Evolutionary conservation across 2,888 invertebrate species (phyloP), one percentile per base, ranked within the genome.

Genomic region (Scaptomyza caliginosa): DNA sequence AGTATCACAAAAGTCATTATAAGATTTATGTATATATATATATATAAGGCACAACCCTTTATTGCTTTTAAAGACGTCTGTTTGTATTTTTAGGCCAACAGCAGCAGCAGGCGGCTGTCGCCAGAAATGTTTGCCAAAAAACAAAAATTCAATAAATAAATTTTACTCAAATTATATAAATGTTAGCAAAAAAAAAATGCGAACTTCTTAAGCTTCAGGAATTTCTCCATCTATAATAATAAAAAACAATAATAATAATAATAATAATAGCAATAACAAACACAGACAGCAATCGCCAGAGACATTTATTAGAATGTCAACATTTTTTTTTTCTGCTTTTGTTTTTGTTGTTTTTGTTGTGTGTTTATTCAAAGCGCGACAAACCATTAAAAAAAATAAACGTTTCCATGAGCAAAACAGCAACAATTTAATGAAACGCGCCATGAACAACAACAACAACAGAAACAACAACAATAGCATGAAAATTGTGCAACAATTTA

Each of bases 301-400:
- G 62, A 19, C 65, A 84, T 84, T 86, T 84, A 75, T 84, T 80
- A 80, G 83, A 80, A 77, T 83, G 83, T 83, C 80, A 86, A 83
- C 77, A 67, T 48, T 10, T 26, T 70, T 42, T 63, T 70, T 48
- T 58, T 52, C 51, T 48, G 52, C 42, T 59, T 67, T 43, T 57
- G 24, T 19, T 36, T 54, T 23, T 52, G 28, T 30, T 51, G 43
- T 58, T 21, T 49, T 78, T 58, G 77, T 67, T 86, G 86, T 86
- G 80, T 86, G 80, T 71, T 74, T 83, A 77, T 80, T 83, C 71
- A 68, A 71, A 75, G 74, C 86, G 84, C 81, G 81, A 84, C 86
- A 86, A 74, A 69, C 81, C 84, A 81, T 81, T 86, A 86, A 84
- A 79, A 79, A 80, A 86, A 84, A 79, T 77, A 80, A 80, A 63